These are phyloP conservation scores for Dascyllus trimaculatus DNA, from an alignment of 2,113 vertebrate species.

Conservation along the genomic window DNA sequence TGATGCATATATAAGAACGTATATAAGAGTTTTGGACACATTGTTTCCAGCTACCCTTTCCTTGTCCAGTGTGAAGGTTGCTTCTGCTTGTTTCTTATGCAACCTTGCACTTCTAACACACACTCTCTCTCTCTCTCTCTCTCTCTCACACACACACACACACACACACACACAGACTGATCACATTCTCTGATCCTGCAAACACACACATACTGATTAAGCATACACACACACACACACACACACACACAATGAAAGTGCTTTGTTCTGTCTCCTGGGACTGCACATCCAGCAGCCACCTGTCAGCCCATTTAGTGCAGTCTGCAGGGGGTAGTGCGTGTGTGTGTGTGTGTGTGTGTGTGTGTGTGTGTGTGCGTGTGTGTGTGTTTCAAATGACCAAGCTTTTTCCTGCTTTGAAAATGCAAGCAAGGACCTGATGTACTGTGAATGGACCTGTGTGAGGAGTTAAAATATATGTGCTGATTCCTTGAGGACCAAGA, in stretches of 20 bases:
- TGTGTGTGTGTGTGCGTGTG: not conserved
- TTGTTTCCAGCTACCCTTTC: not conserved
- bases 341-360: not conserved
- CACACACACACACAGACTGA: not conserved
- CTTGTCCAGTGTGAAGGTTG: conserved; percentile 17
- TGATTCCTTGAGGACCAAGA: conserved; percentile 20
- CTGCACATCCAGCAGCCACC: conserved; percentile 68
- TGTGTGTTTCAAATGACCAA: conserved; percentile 38
- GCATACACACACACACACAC: conserved; percentile 20
- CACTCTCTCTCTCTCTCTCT: no score
- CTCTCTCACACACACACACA: conserved; percentile 14
- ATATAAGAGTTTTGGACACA: not conserved
- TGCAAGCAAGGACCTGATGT: conserved; percentile 18
- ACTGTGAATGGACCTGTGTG: conserved; percentile 12
- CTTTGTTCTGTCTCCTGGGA: conserved; percentile 66
- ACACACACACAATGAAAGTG: conserved; percentile 35
- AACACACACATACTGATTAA: conserved; percentile 32
- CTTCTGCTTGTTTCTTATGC: conserved; percentile 28
- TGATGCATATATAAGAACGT: not conserved
- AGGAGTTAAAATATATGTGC: conserved; percentile 19
- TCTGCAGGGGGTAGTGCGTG: conserved; percentile 23
- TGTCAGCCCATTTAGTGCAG: conserved; percentile 66
- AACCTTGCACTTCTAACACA: conserved; percentile 21
- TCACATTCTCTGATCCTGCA: conserved; percentile 5
- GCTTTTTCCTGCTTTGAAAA: conserved; percentile 33